Evolutionary conservation across 2,113 vertebrate species (phyloP), one percentile per base, ranked within the genome.

Genomic region (Hylia prasina): DNA sequence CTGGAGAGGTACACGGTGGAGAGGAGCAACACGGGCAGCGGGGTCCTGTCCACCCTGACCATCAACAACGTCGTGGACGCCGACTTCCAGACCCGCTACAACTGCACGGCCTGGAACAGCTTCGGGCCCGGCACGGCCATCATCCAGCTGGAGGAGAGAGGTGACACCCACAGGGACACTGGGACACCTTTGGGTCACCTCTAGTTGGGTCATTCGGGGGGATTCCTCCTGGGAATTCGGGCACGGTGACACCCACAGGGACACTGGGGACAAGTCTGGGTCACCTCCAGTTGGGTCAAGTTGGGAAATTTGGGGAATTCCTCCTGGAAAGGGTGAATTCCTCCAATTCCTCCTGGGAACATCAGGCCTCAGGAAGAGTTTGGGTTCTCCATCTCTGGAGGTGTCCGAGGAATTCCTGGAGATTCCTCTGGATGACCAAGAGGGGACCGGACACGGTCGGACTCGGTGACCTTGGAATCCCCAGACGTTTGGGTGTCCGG

Each of bases 21-120:
- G 95, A 98, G 99, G 94, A 99, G 98, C 45, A 99, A 98, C 73
- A 97, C 97, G 1, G 99, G 98, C 47, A 98, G 96, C 0, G 99
- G 99, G 0, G 99, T 99, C 23, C 97, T 99, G 50, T 99, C 99
- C 93, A 99, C 99, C 0, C 98, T 99, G 88, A 99, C 98, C 98
- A 99, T 99, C 98, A 99, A 98, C 98, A 99, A 99, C 1, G 98
- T 99, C 33, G 98, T 99, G 97, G 99, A 99, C 44, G 98, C 98
- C 0, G 99, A 99, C 93, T 99, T 99, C 95, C 98, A 99, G 96
- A 99, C 99, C 7, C 98, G 98, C 57, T 99, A 99, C 98, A 99
- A 99, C 98, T 99, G 99, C 98, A 99, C 99, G 0, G 99, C 99
- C 72, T 99, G 99, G 99, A 99, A 99, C 93, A 95, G 98, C 51